Percentiles rank a stretch among this genome's conserved stretches.
Conservation (phyloP, 2,888 invertebrate genomes). For the Euclidia mi region DNA sequence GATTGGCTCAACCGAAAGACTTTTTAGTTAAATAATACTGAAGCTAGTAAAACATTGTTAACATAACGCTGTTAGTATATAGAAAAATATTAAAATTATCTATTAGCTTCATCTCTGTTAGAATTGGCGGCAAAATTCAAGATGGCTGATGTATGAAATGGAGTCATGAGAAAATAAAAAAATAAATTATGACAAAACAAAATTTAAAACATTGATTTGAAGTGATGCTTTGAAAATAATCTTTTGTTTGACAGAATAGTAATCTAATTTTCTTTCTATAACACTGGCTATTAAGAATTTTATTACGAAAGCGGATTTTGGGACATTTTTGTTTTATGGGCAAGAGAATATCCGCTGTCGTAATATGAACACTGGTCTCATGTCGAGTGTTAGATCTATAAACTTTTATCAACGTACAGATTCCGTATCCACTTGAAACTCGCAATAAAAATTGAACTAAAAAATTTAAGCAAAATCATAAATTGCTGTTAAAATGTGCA, state of each 20-base stretch:
- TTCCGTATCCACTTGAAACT: slow-evolving; percentile 9
- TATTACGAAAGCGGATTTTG: slow-evolving; percentile 67
- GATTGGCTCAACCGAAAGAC: slow-evolving; percentile 52
- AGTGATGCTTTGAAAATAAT: slow-evolving; percentile 80
- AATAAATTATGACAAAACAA: slow-evolving; percentile 50
- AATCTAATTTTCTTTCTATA: slow-evolving; percentile 68
- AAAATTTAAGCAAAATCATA: slow-evolving; percentile 1
- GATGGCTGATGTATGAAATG: slow-evolving; percentile 67
- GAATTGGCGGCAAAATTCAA: slow-evolving; percentile 54
- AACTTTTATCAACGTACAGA: slow-evolving; percentile 17
- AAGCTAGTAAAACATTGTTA: slow-evolving; percentile 69
- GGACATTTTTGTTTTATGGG: slow-evolving; percentile 3
- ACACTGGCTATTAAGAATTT: slow-evolving; percentile 55
- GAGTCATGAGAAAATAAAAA: slow-evolving; percentile 58
- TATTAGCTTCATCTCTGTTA: slow-evolving; percentile 47
- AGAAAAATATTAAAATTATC: slow-evolving; percentile 42
- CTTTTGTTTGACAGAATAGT: slow-evolving; percentile 59
- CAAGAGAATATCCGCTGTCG: slow-evolving; percentile 64
- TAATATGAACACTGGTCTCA: slow-evolving; percentile 50
- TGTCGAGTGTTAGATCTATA: slow-evolving; percentile 16
- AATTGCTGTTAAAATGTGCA: slow-evolving; percentile 10
- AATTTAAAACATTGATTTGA: slow-evolving; percentile 65
- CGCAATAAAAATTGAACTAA: slow-evolving; percentile 2
- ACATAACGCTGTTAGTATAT: slow-evolving; percentile 78
- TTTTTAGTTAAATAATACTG: slow-evolving; percentile 46